Percentiles rank a stretch among this genome's conserved stretches.
Conservation (phyloP, 2,888 invertebrate genomes). For the Chalcosyrphus nemorum region DNA sequence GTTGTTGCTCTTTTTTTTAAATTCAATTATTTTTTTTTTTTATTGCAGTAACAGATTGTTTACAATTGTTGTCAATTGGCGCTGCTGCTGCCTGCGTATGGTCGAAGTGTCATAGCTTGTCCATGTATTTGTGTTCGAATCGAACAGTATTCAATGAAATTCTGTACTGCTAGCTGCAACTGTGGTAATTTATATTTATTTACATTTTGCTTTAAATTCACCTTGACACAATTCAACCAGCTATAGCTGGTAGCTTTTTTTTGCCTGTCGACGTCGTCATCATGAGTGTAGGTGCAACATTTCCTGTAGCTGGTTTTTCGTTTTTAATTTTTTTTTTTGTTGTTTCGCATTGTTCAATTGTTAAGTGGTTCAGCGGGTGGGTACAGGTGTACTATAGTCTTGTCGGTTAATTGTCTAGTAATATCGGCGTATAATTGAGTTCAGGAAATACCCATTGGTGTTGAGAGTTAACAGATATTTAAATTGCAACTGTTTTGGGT, state of each 20-base stretch:
- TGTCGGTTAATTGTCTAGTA: slow-evolving; percentile 29
- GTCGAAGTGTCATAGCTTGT: neutral
- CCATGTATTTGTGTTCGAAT: slow-evolving; percentile 37
- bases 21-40: slow-evolving; percentile 1
- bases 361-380: slow-evolving; percentile 62
- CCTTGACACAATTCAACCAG: slow-evolving; percentile 71
- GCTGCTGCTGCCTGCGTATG: slow-evolving; percentile 23
- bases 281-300: slow-evolving; percentile 73
- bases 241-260: slow-evolving; percentile 42
- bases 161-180: slow-evolving; percentile 46
- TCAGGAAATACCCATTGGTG: slow-evolving; percentile 60
- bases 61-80: slow-evolving; percentile 57
- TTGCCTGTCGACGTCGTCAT: slow-evolving; percentile 32
- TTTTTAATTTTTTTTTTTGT: slow-evolving; percentile 24
- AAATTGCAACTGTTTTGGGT: slow-evolving; percentile 53
- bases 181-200: slow-evolving; percentile 73
- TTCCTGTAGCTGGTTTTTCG: slow-evolving; percentile 59
- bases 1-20: slow-evolving; percentile 36
- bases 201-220: slow-evolving; percentile 72
- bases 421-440: slow-evolving; percentile 35
- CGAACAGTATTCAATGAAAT: slow-evolving; percentile 61
- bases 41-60: slow-evolving; percentile 62
- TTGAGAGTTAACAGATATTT: slow-evolving; percentile 38
- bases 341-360: slow-evolving; percentile 45
- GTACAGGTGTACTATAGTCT: slow-evolving; percentile 59